These are phyloP conservation scores for Stenoptilia bipunctidactyla DNA, from an alignment of 2,888 invertebrate species.

Conservation along the genomic window DNA sequence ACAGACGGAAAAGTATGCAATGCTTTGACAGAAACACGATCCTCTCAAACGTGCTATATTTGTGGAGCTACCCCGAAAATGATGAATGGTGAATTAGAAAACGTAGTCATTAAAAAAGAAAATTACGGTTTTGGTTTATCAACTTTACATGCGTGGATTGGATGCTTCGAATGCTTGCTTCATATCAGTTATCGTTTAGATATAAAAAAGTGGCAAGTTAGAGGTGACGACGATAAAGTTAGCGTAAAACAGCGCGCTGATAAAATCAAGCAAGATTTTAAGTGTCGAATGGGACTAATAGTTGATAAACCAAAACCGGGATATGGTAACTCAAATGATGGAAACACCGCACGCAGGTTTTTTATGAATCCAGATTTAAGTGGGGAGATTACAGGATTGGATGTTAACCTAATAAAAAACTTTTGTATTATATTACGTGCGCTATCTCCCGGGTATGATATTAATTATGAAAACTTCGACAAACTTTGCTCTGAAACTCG, in stretches of 20 bases:
- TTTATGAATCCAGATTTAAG: conserved; percentile 6
- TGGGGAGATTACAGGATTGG: conserved; percentile 9
- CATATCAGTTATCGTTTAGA: conserved; percentile 3
- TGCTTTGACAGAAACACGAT: conserved; percentile 11
- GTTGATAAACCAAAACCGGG: no score
- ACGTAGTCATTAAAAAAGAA: neutral
- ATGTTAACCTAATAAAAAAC: conserved; percentile 8
- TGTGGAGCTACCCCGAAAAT: neutral
- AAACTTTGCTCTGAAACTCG: conserved; percentile 6
- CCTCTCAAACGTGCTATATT: conserved; percentile 6
- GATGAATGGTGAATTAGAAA: conserved; percentile 2
- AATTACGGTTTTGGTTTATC: conserved; percentile 2
- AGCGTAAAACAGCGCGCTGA: neutral
- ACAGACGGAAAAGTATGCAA: conserved; percentile 14
- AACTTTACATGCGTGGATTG: conserved; percentile 5
- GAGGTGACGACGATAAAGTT: neutral
- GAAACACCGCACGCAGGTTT: conserved; percentile 11
- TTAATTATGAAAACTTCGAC: conserved; percentile 10
- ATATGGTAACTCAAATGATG: conserved; percentile 10
- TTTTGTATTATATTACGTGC: conserved; percentile 5
- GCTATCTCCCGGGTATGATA: conserved; percentile 11
- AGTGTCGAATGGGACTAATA: neutral
- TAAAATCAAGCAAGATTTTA: neutral
- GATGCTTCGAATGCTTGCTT: conserved; percentile 5
- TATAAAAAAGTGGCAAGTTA: conserved; percentile 4